A percentile compares a stretch with the other conserved stretches of the same genome.
phyloP scores from a whole-genome alignment of 2,113 vertebrate species.

The Callipepla squamata region DNA sequence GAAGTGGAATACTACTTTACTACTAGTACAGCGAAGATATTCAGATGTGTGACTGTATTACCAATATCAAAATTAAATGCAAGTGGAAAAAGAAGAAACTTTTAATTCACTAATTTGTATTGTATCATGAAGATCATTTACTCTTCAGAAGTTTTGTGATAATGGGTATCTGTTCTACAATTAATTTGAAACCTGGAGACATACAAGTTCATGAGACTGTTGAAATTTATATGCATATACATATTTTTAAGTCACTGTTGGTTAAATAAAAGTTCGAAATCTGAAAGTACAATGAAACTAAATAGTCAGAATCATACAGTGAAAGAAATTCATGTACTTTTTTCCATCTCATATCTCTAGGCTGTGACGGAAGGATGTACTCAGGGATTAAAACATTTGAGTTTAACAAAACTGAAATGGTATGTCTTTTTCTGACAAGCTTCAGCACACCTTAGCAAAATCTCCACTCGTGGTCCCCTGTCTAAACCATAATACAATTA shows the following conservation, averaged over 20 bases:
- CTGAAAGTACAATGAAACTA: neutral
- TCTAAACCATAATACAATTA: conserved; percentile 14
- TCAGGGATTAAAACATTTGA: neutral
- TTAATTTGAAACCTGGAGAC: neutral
- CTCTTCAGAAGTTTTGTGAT: neutral
- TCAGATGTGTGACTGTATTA: neutral
- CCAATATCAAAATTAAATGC: neutral
- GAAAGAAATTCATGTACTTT: neutral
- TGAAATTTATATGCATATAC: neutral
- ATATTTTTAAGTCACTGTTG: neutral
- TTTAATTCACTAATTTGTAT: neutral
- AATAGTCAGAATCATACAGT: neutral
- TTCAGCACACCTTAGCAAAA: neutral
- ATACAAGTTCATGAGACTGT: neutral
- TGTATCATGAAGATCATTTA: neutral
- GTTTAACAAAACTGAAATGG: neutral
- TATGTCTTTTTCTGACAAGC: neutral
- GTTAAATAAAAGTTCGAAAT: neutral
- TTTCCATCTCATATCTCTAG: neutral
- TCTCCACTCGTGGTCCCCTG: neutral
- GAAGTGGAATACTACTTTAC: neutral
- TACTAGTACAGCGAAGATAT: neutral
- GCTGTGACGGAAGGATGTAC: neutral
- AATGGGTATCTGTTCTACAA: neutral
- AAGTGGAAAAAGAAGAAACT: neutral